Evolutionary conservation across 2,888 invertebrate species (phyloP).

Genomic region (Xanthostigma xanthostigma): DNA sequence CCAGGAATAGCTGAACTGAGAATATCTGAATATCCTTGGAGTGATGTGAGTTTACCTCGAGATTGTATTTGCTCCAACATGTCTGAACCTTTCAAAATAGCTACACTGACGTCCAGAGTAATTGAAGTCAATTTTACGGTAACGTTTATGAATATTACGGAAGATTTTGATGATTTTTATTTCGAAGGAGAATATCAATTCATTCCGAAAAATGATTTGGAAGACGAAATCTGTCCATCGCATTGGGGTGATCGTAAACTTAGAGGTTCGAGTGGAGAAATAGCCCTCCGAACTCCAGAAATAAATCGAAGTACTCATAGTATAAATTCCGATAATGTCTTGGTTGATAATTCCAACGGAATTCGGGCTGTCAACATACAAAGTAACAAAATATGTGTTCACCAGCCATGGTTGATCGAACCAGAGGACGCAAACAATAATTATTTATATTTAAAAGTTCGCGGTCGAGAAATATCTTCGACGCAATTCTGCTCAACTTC

Average conservation of each 20-base stretch:
- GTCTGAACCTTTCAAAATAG: slow-evolving; percentile 45
- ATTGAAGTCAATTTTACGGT: slow-evolving; percentile 61
- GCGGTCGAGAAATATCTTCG: slow-evolving; percentile 36
- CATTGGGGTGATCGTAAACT: slow-evolving; percentile 49
- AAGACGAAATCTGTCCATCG: slow-evolving; percentile 42
- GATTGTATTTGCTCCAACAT: slow-evolving; percentile 62
- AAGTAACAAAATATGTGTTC: slow-evolving; percentile 37
- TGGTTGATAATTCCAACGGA: slow-evolving; percentile 31
- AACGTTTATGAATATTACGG: slow-evolving; percentile 64
- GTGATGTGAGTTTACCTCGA: slow-evolving; percentile 46
- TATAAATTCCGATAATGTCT: slow-evolving; percentile 32
- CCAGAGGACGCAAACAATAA: slow-evolving; percentile 54
- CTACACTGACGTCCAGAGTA: slow-evolving; percentile 51
- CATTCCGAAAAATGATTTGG: slow-evolving; percentile 38
- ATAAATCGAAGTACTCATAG: slow-evolving; percentile 29
- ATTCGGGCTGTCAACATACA: slow-evolving; percentile 36
- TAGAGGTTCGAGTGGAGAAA: slow-evolving; percentile 58
- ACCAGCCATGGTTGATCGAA: slow-evolving; percentile 65
- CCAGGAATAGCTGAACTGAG: slow-evolving; percentile 42
- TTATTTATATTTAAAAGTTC: slow-evolving; percentile 55
- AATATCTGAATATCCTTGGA: slow-evolving; percentile 56
- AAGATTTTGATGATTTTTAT: slow-evolving; percentile 64
- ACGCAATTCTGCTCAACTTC: slow-evolving; percentile 46
- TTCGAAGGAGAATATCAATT: slow-evolving; percentile 63
- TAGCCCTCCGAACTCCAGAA: slow-evolving; percentile 47